A percentile compares a stretch with the other conserved stretches of the same genome.
phyloP scores from a whole-genome alignment of 2,113 vertebrate species.

The Nibea coibor region DNA sequence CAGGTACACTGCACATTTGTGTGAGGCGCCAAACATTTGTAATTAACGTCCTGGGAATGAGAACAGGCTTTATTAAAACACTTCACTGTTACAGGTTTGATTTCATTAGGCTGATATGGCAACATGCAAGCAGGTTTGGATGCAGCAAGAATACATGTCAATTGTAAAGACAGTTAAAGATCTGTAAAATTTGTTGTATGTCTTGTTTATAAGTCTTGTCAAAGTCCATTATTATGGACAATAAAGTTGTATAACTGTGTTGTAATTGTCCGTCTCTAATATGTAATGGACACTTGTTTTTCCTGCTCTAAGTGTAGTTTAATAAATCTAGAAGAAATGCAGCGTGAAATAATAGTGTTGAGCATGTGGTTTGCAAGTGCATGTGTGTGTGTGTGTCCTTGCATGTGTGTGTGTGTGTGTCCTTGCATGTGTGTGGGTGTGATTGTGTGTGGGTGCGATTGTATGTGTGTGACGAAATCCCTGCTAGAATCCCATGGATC shows the following conservation, averaged over 20 bases:
- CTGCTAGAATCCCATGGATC: conserved; percentile 71
- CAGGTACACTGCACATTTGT: no score
- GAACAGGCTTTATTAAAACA: no score
- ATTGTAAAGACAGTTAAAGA: neutral
- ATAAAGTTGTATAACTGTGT: neutral
- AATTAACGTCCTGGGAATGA: no score
- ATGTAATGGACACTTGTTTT: neutral
- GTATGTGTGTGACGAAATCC: conserved; percentile 60
- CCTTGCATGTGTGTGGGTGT: neutral
- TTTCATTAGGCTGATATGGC: no score
- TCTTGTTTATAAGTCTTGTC: no score
- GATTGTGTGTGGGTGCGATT: neutral
- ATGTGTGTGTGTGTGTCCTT: neutral
- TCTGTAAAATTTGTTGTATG: neutral
- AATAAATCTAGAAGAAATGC: neutral
- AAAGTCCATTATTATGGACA: neutral
- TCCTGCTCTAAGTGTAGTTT: neutral
- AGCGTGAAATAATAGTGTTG: neutral
- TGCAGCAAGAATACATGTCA: neutral
- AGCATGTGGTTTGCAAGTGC: conserved; percentile 23
- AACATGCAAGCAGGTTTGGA: no score
- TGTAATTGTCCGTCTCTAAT: neutral
- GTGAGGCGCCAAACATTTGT: no score
- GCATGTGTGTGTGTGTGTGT: neutral
- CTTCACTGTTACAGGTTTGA: no score